Evolutionary conservation across 2,797 vertebrate genomes (phyloP).

Genomic region (Pangasius larnaudii): DNA sequence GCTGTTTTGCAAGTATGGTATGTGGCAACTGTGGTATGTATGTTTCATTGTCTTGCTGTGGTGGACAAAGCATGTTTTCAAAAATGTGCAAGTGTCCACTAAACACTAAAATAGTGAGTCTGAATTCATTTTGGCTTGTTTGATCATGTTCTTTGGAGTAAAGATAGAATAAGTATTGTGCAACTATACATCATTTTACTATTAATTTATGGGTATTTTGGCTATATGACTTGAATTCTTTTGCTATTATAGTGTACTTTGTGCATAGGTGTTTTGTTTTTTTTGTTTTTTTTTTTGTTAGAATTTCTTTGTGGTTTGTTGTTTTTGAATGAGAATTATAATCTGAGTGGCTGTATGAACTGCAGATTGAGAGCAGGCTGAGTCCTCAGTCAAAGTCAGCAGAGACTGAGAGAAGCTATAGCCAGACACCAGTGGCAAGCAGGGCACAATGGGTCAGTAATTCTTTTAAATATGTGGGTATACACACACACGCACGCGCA

Average conservation of each 20-base stretch:
- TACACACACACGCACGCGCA: background rate
- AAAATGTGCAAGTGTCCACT: background rate
- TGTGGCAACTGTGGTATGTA: background rate
- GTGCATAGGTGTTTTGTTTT: background rate
- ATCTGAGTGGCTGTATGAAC: constrained; percentile 29
- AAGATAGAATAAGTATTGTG: background rate
- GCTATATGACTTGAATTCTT: background rate
- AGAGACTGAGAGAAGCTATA: constrained; percentile 31
- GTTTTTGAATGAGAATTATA: constrained; percentile 12
- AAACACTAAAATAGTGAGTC: background rate
- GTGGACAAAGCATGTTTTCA: background rate
- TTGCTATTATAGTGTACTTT: background rate
- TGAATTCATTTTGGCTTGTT: background rate
- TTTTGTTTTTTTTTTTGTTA: background rate
- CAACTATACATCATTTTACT: background rate
- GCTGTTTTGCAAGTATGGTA: background rate
- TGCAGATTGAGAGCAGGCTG: constrained; percentile 50
- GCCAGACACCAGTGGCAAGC: constrained; percentile 25
- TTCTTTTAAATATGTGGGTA: constrained; percentile 4
- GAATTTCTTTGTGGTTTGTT: background rate
- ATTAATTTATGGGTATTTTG: background rate
- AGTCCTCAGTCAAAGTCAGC: constrained; percentile 42
- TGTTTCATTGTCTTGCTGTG: background rate
- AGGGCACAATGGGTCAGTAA: constrained; percentile 46
- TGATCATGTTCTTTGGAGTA: background rate